phyloP scores from a whole-genome alignment of 2,113 vertebrate species.

The Vicugna pacos region DNA sequence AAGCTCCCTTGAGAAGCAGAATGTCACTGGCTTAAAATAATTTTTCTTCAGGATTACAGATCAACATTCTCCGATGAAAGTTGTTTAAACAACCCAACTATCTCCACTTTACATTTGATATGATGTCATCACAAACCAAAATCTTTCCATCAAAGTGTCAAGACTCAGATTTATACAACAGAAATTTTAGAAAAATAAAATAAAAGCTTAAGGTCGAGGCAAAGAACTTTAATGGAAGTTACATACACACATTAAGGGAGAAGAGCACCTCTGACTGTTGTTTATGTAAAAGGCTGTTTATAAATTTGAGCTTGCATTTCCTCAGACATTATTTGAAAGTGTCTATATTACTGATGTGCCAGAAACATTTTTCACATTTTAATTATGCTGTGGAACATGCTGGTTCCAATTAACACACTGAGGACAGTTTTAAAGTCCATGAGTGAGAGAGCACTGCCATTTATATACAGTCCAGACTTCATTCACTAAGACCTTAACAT shows the following conservation, averaged over 20 bases:
- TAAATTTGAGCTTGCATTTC: slow-evolving; percentile 60
- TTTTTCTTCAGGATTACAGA: not conserved
- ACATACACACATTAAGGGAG: slow-evolving; percentile 48
- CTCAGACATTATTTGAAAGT: slow-evolving; percentile 70
- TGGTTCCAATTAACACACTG: slow-evolving; percentile 64
- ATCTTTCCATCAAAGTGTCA: slow-evolving; percentile 78
- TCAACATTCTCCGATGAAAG: slow-evolving; percentile 42
- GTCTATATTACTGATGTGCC: slow-evolving; percentile 57
- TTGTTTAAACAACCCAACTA: slow-evolving; percentile 44
- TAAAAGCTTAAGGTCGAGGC: slow-evolving; percentile 38
- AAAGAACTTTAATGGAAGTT: slow-evolving; percentile 65
- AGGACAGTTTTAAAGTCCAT: slow-evolving; percentile 26
- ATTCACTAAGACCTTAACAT: not conserved
- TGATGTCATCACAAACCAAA: slow-evolving; percentile 63
- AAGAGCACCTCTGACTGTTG: slow-evolving; percentile 57
- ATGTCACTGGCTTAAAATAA: not conserved
- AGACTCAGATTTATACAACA: slow-evolving; percentile 73
- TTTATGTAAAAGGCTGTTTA: slow-evolving; percentile 64
- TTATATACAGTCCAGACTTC: not conserved
- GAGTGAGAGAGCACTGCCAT: not conserved
- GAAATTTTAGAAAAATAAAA: slow-evolving; percentile 64
- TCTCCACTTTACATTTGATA: slow-evolving; percentile 50
- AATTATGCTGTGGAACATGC: slow-evolving; percentile 67
- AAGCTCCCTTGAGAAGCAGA: not conserved
- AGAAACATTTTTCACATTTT: slow-evolving; percentile 75